phyloP scores from a whole-genome alignment of 2,113 vertebrate genomes.

The Tragulus kanchil region DNA sequence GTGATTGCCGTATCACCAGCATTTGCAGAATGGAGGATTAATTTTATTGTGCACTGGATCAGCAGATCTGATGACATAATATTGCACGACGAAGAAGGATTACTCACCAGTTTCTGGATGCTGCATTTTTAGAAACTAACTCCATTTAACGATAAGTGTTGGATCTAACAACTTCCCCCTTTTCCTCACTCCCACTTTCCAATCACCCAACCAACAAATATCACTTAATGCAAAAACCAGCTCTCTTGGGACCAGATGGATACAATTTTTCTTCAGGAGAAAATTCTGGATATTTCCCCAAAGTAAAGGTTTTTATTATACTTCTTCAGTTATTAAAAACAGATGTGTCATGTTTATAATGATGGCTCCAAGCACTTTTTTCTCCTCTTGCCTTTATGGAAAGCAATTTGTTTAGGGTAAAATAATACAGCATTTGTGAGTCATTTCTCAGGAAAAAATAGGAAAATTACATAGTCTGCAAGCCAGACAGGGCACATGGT shows the following conservation, averaged over 20 bases:
- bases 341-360: conserved; percentile 86
- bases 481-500: neutral
- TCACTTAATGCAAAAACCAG: conserved; percentile 86
- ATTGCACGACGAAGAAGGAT: conserved; percentile 86
- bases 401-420: conserved; percentile 75
- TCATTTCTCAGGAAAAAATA: conserved; percentile 69
- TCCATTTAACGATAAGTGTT: conserved; percentile 87
- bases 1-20: conserved; percentile 83
- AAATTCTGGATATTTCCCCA: conserved; percentile 80
- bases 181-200: conserved; percentile 78
- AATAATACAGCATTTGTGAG: conserved; percentile 72
- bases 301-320: conserved; percentile 86
- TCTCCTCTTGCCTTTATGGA: conserved; percentile 78
- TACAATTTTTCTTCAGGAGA: conserved; percentile 85
- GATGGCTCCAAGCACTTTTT: conserved; percentile 66
- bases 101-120: conserved; percentile 88
- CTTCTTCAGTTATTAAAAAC: conserved; percentile 87
- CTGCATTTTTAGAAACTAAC: conserved; percentile 86
- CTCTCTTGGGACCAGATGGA: conserved; percentile 85
- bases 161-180: conserved; percentile 84
- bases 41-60: conserved; percentile 88
- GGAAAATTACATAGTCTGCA: conserved; percentile 49
- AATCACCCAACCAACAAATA: conserved; percentile 83
- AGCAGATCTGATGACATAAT: conserved; percentile 89
- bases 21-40: conserved; percentile 88